A percentile compares a stretch with the other conserved stretches of the same genome.
phyloP scores from a whole-genome alignment of 30 jellyfish, hydroid and myxozoan genomes.

The Hydractinia echinata region DNA sequence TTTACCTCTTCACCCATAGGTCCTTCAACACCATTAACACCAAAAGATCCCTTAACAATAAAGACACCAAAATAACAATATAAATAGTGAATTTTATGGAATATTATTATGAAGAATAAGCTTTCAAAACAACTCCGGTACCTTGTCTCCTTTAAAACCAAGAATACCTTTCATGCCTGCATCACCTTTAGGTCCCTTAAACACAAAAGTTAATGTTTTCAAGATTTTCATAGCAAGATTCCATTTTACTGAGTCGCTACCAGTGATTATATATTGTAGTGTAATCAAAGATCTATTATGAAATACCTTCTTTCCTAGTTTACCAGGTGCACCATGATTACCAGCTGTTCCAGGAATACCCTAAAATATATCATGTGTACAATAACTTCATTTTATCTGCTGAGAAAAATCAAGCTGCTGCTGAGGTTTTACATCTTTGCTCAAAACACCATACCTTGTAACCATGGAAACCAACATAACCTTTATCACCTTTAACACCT shows the following conservation, averaged over 20 bases:
- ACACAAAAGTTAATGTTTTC: neutral
- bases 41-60: neutral
- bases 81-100: neutral
- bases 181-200: neutral
- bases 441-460: neutral
- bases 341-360: constrained; percentile 25
- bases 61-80: neutral
- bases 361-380: neutral
- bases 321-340: constrained; percentile 14
- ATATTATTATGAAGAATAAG: neutral
- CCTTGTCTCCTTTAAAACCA: constrained; percentile 17
- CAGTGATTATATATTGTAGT: neutral
- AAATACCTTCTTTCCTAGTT: neutral
- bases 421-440: neutral
- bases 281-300: neutral
- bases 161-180: constrained; percentile 15
- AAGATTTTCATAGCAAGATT: neutral
- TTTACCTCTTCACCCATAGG: constrained; percentile 13
- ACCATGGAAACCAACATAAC: constrained; percentile 15
- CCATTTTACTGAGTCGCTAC: neutral
- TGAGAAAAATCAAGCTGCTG: neutral
- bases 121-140: neutral
- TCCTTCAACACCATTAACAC: neutral
- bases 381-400: neutral
- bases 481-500: constrained; percentile 16